Base-by-base conservation (phyloP, 2,113 vertebrate species). In the Pterocles burchelli region DNA sequence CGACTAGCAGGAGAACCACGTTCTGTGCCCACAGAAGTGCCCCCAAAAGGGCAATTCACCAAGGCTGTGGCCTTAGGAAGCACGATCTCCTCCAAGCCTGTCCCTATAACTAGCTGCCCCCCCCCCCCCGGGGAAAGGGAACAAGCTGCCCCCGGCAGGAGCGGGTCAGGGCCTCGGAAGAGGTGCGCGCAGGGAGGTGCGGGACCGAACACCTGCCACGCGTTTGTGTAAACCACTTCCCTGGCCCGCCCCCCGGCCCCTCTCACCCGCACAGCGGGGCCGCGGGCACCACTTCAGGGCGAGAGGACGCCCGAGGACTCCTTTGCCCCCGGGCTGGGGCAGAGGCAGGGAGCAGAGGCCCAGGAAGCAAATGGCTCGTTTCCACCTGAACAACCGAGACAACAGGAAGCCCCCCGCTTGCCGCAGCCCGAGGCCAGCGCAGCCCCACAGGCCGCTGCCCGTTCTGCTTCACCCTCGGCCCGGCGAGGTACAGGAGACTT, bases 141-240 rank as follows among this genome's bases (percentile, higher is more conserved):
- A 83, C 17, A 49, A 38, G 5, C 28, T 24, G 15, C 1, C 1
- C 9, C 31, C 51, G 2, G 25, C 22, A 75, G 41, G 7, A 66
- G 22, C 33, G 15, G 41, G 15, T 26, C 73, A 57, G 14, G 8
- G 2, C 68, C 52, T 14, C 54, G n/a, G 62, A 68, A 65, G 21
- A 45, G 24, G 34, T 16, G 19, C 31, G n/a, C 45, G 21, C 17
- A 62, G 45, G 34, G 45, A 38, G 9, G 2, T 5, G 8, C 3
- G 13, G 3, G 11, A 21, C 46, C 1, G 3, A 45, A 26, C 10
- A 7, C 16, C 33, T 45, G 1, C 13, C 13, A 20, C 6, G 3
- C 7, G 9, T 24, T 74, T 82, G 29, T 41, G 49, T 28, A 73
- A 89, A 45, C 15, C 18, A 25, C 14, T 59, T 43, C 41, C 71